Conservation (phyloP, 2,113 vertebrate species). For the Peromyscus leucopus region DNA sequence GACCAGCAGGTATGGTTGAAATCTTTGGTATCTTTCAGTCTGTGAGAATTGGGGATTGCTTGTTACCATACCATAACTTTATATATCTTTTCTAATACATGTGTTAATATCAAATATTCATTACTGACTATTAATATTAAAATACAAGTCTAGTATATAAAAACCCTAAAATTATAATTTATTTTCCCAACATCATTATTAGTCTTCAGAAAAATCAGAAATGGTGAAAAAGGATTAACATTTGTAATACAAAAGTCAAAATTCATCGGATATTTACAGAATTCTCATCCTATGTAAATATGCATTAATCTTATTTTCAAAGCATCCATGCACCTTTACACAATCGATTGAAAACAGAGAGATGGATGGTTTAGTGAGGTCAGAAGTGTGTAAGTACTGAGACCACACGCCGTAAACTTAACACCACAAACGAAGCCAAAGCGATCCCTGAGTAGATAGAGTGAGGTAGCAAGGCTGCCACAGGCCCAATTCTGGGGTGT, state of each 20-base stretch:
- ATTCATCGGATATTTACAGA: background rate
- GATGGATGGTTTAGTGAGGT: background rate
- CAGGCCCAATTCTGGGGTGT: background rate
- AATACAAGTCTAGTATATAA: background rate
- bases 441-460: background rate
- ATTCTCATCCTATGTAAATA: background rate
- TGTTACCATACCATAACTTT: background rate
- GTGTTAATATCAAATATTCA: background rate
- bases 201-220: background rate
- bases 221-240: background rate
- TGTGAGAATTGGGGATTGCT: background rate
- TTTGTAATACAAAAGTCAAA: background rate
- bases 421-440: background rate
- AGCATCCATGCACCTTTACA: background rate
- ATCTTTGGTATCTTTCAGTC: background rate
- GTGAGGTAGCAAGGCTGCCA: background rate
- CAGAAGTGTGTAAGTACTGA: background rate
- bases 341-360: conserved; percentile 37
- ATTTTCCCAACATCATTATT: background rate
- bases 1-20: background rate
- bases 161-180: background rate
- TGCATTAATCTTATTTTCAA: background rate
- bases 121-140: background rate
- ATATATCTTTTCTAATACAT: background rate
- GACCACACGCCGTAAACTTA: background rate